Base-by-base conservation (phyloP, 1,140 invertebrate species). In the Drosophila miranda region DNA sequence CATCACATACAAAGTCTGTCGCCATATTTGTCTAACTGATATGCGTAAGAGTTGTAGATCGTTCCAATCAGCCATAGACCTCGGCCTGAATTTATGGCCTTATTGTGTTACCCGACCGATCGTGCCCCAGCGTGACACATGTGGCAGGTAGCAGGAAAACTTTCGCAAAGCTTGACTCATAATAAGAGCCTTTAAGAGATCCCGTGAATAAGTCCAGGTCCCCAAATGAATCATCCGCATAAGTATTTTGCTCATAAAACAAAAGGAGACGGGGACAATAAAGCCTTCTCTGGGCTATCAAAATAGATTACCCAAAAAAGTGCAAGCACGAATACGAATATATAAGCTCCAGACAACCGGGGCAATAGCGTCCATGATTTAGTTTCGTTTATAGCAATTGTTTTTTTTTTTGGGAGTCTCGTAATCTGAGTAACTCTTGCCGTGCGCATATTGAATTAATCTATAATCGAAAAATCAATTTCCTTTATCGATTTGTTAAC, bases 11-110 rank as follows among this genome's bases (percentile, higher is more conserved):
- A 34, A 64, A 51, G n/a, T 14, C 6, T 5, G 38, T 19, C 26
- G 49, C 69, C 41, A 48, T 73, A 42, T 73, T 73, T 63, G 51
- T 55, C 7, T 42, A 43, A 14, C 64, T 56, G 64, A 67, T 66
- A 66, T 30, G 8, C 4, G 30, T 26, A 55, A 3, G 9, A 26
- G 26, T 63, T 30, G 60, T 38, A 52, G 57, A 59, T 16, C 21
- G 30, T 28, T 16, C 46, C 43, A 59, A 43, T 51, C 21, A 52
- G 21, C 21, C 34, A 28, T n/a, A 59, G 34, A 28, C 38, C 57
- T 50, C 13, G 46, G 11, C 26, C 14, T 11, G 6, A 55, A 48
- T 49, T 68, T 67, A 68, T 34, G 30, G 9, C 30, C 28, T 3
- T 8, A 67, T 67, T 53, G 28, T 28, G 9, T 42, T 43, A 4